A percentile compares a stretch with the other conserved stretches of the same genome.
Evolutionary conservation across 2,888 invertebrate species (phyloP).

Genomic region (Bhutanitis thaidina): DNA sequence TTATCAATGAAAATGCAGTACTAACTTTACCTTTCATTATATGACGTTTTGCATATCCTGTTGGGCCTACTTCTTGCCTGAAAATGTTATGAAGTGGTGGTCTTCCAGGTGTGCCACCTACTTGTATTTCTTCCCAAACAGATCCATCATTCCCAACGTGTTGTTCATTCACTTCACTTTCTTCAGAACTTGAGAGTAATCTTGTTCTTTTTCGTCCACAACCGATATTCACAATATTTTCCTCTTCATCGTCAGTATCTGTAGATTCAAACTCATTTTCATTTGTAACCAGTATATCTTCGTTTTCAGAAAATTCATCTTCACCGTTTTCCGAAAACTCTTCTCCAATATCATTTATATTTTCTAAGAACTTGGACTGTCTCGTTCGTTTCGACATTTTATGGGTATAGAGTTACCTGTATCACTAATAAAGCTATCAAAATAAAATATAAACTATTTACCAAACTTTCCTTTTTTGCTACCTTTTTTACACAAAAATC

Average conservation of each 20-base stretch:
- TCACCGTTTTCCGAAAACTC: slow-evolving; percentile 20
- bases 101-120: slow-evolving; percentile 9
- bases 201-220: slow-evolving; percentile 16
- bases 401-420: slow-evolving; percentile 5
- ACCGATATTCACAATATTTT: slow-evolving; percentile 12
- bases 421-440: slow-evolving; percentile 5
- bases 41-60: slow-evolving; percentile 17
- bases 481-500: slow-evolving; percentile 16
- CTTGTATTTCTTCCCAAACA: slow-evolving; percentile 9
- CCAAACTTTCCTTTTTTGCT: slow-evolving; percentile 13
- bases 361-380: slow-evolving; percentile 5
- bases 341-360: slow-evolving; percentile 20
- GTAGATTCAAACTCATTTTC: slow-evolving; percentile 12
- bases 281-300: slow-evolving; percentile 13
- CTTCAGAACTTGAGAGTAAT: slow-evolving; percentile 12
- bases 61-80: slow-evolving; percentile 15
- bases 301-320: slow-evolving; percentile 13
- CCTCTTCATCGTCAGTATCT: slow-evolving; percentile 14
- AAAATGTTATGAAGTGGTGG: slow-evolving; percentile 13
- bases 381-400: slow-evolving; percentile 3
- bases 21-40: slow-evolving; percentile 16
- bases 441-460: slow-evolving; percentile 10
- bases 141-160: slow-evolving; percentile 11
- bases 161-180: slow-evolving; percentile 11
- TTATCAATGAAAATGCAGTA: slow-evolving; percentile 13